phyloP scores from a whole-genome alignment of 2,888 invertebrate genomes.

The Hypena proboscidalis region DNA sequence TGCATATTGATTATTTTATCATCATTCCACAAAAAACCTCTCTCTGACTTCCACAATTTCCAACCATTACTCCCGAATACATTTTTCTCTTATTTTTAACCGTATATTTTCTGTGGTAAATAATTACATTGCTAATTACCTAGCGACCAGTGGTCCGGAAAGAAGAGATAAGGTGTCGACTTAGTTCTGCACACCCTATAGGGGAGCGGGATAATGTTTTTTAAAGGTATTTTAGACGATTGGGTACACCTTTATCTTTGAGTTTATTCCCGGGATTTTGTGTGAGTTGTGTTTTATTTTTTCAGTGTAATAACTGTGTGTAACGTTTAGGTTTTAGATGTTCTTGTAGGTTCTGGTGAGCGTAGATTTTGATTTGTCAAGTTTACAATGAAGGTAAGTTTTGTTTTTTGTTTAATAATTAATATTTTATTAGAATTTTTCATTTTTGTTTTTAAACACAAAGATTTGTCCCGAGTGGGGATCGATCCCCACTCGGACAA shows the following conservation, averaged over 20 bases:
- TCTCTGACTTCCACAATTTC: slow-evolving; percentile 1
- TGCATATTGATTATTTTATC: too few relatives aligned
- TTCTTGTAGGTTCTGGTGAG: neutral
- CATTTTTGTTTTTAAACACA: too few relatives aligned
- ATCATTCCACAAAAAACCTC: neutral
- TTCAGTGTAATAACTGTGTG: too few relatives aligned
- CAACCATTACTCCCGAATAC: slow-evolving; percentile 2
- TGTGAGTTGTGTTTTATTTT: neutral
- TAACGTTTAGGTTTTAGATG: neutral
- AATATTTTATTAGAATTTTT: too few relatives aligned
- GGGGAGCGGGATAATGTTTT: slow-evolving; percentile 22
- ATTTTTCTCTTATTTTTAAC: slow-evolving; percentile 25
- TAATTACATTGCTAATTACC: slow-evolving; percentile 57
- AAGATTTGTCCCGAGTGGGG: too few relatives aligned
- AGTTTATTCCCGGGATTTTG: neutral
- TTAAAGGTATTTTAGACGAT: slow-evolving; percentile 14
- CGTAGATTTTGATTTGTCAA: too few relatives aligned
- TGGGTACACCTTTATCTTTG: slow-evolving; percentile 17
- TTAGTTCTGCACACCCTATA: slow-evolving; percentile 19
- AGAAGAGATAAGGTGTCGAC: slow-evolving; percentile 46
- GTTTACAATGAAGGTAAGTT: too few relatives aligned
- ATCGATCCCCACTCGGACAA: too few relatives aligned
- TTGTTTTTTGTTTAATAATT: too few relatives aligned
- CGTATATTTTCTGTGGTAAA: slow-evolving; percentile 39
- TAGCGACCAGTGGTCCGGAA: slow-evolving; percentile 50